These are phyloP conservation scores for Gerosis bhagava DNA, from an alignment of 2,888 invertebrate species.

Conservation along the genomic window DNA sequence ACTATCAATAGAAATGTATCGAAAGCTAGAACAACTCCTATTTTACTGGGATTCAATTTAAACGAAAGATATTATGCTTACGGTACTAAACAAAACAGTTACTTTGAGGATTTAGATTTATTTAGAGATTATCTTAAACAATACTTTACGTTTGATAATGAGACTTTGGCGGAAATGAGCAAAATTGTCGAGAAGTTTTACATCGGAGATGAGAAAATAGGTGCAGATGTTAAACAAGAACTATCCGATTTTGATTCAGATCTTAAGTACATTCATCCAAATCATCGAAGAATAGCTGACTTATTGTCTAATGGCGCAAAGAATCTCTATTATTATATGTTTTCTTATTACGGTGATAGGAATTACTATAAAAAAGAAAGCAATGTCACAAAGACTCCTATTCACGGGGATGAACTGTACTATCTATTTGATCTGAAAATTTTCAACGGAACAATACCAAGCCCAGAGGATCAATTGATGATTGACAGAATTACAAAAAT, in stretches of 20 bases:
- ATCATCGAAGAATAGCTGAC: constrained; percentile 35
- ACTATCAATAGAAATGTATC: constrained; percentile 42
- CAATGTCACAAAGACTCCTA: constrained; percentile 29
- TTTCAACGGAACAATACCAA: constrained; percentile 28
- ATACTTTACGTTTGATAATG: constrained; percentile 35
- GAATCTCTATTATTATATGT: constrained; percentile 39
- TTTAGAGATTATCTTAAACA: constrained; percentile 29
- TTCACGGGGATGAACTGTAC: constrained; percentile 42
- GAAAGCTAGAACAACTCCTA: constrained; percentile 43
- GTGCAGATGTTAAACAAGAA: constrained; percentile 18
- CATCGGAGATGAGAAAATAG: constrained; percentile 38
- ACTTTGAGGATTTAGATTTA: constrained; percentile 37
- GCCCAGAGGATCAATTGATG: constrained; percentile 34
- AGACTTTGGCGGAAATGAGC: constrained; percentile 32
- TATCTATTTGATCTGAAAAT: constrained; percentile 42
- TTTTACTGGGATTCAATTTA: constrained; percentile 50
- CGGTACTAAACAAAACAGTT: constrained; percentile 28
- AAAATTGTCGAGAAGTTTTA: constrained; percentile 39
- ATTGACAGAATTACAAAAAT: constrained; percentile 38
- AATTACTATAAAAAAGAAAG: constrained; percentile 15
- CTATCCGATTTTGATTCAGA: constrained; percentile 40
- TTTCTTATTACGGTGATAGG: constrained; percentile 40
- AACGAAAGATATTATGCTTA: constrained; percentile 41
- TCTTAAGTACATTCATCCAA: constrained; percentile 38
- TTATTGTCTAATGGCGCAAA: constrained; percentile 35